These are phyloP conservation scores for Ichneumoninae sp. DNA, from an alignment of 2,888 invertebrate genomes.

Conservation along the genomic window DNA sequence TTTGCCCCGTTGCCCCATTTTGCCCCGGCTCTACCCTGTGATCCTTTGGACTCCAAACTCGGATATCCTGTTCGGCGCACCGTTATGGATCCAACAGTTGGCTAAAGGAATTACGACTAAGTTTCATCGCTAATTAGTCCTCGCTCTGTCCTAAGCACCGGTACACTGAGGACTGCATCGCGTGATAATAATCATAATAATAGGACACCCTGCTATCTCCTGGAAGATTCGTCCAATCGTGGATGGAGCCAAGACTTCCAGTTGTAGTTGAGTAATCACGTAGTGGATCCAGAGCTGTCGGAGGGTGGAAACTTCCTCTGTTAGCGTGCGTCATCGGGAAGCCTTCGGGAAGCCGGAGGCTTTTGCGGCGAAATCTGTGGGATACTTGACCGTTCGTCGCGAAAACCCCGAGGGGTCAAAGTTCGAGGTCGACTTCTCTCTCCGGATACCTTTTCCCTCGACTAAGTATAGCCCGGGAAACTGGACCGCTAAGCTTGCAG, in stretches of 20 bases:
- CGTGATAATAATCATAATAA: constrained; percentile 8
- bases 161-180: too few species aligned
- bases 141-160: background rate
- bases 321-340: constrained; percentile 23
- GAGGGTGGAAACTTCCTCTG: constrained; percentile 2
- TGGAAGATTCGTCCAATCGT: background rate
- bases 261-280: constrained; percentile 4
- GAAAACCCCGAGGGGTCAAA: constrained; percentile 12
- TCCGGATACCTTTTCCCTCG: background rate
- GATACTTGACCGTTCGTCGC: constrained; percentile 14
- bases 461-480: background rate
- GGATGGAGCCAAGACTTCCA: background rate
- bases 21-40: too few species aligned
- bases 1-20: too few species aligned
- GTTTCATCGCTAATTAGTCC: background rate
- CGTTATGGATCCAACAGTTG: background rate
- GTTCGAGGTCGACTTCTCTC: constrained; percentile 7
- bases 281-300: background rate
- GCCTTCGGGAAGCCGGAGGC: constrained; percentile 18
- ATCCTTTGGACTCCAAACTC: background rate
- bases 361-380: constrained; percentile 16
- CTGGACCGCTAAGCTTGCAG: background rate
- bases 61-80: background rate
- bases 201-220: background rate
- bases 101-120: background rate